These are phyloP conservation scores for Ochlodes sylvanus DNA, from an alignment of 2,888 invertebrate species.

Conservation along the genomic window DNA sequence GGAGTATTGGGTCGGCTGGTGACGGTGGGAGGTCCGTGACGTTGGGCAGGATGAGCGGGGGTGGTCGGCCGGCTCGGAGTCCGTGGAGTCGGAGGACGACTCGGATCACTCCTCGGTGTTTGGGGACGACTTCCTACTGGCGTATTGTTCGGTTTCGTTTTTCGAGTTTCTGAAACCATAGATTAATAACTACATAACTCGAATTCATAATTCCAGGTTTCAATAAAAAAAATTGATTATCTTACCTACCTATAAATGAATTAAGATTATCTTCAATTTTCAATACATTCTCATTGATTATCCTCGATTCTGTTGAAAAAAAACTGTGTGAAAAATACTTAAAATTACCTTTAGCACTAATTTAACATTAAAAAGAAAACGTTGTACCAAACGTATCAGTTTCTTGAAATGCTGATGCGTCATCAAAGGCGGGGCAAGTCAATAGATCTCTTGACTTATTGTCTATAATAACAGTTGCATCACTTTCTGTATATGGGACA, in stretches of 20 bases:
- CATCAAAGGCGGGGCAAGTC: not conserved
- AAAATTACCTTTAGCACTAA: not conserved
- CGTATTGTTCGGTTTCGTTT: conserved; percentile 34
- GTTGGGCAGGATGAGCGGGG: conserved; percentile 51
- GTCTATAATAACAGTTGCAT: conserved; percentile 39
- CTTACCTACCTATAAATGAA: not conserved
- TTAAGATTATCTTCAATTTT: conserved; percentile 13
- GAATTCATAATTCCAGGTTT: too few relatives aligned
- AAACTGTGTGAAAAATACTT: not conserved
- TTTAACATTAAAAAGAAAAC: not conserved
- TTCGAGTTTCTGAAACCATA: conserved; percentile 20
- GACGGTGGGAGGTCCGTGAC: conserved; percentile 49
- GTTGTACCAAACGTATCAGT: conserved; percentile 47
- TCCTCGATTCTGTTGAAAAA: not conserved
- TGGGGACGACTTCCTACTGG: conserved; percentile 58
- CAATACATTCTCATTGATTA: not conserved
- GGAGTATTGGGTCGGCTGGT: conserved; percentile 66
- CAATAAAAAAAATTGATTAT: not conserved
- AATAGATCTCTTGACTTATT: conserved; percentile 7
- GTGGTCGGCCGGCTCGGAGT: conserved; percentile 59
- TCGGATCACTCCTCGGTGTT: conserved; percentile 62
- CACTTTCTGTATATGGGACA: conserved; percentile 26
- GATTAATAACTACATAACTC: too few relatives aligned
- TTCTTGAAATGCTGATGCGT: conserved; percentile 40
- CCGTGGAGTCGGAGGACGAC: conserved; percentile 64